phyloP scores from a whole-genome alignment of 2,113 vertebrate species.

The Sialia sialis region DNA sequence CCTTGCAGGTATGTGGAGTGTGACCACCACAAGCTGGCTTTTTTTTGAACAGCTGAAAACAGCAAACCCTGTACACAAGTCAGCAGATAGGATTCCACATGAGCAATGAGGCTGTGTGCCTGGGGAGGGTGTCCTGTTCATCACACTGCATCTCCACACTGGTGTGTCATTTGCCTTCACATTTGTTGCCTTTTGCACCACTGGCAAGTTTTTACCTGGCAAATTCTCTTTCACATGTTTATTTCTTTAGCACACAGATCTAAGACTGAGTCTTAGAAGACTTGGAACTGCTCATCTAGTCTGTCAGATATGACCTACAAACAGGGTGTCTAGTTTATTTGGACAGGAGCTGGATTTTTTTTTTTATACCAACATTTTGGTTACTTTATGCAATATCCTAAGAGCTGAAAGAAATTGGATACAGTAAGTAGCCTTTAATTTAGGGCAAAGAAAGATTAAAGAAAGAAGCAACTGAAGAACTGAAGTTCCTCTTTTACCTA shows the following conservation, averaged over 20 bases:
- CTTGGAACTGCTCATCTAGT: not conserved
- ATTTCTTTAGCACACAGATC: not conserved
- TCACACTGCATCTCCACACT: not conserved
- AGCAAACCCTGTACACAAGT: not conserved
- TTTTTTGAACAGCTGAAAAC: not conserved
- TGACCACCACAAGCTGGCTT: not conserved
- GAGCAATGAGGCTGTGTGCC: accelerated
- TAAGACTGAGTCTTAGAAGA: conserved; percentile 37
- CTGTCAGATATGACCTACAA: conserved; percentile 58
- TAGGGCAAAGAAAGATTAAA: conserved; percentile 16
- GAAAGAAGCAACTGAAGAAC: not conserved
- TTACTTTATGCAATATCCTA: conserved; percentile 34
- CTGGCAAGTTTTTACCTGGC: not conserved
- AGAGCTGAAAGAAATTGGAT: conserved; percentile 51
- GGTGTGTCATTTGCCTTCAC: not conserved
- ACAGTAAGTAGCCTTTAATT: conserved; percentile 43
- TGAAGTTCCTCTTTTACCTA: not conserved
- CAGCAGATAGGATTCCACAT: not conserved
- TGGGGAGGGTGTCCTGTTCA: not conserved
- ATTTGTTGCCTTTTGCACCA: not conserved
- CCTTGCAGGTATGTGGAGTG: not conserved
- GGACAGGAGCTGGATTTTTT: conserved; percentile 18
- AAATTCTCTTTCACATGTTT: conserved; percentile 17
- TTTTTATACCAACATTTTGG: not conserved
- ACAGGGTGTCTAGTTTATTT: conserved; percentile 52